Percentiles rank a stretch among this genome's conserved stretches.
phyloP scores from a whole-genome alignment of 2,888 invertebrate genomes.

The Vesta saturnalis region DNA sequence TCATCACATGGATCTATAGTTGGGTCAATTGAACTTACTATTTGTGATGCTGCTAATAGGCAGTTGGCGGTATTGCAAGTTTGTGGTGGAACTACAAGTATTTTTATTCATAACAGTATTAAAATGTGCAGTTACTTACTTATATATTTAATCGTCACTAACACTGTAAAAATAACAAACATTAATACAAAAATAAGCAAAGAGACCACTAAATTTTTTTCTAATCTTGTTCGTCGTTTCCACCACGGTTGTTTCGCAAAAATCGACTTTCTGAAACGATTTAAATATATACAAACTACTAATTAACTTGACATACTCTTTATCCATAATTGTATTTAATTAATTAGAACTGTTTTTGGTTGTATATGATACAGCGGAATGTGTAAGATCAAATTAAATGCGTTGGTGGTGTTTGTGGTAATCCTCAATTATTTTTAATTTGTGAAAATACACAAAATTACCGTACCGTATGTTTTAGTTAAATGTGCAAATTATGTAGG shows the following conservation, averaged over 20 bases:
- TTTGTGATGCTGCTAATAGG: conserved; percentile 65
- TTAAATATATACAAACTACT: neutral
- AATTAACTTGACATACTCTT: neutral
- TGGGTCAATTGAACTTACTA: conserved; percentile 74
- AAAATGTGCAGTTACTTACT: conserved; percentile 4
- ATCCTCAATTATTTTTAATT: conserved; percentile 22
- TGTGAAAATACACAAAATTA: conserved; percentile 10
- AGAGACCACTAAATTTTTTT: conserved; percentile 14
- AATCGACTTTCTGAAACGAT: neutral
- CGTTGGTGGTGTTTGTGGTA: neutral
- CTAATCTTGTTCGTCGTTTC: conserved; percentile 14
- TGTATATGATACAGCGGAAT: neutral
- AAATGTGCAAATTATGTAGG: conserved; percentile 14
- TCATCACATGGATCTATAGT: conserved; percentile 78
- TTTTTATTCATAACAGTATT: neutral
- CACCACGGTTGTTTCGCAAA: conserved; percentile 6
- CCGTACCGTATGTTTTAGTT: neutral
- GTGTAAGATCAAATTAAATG: neutral
- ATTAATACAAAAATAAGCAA: neutral
- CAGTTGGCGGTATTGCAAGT: conserved; percentile 20
- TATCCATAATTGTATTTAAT: neutral
- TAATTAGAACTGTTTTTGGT: neutral
- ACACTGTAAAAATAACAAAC: conserved; percentile 1
- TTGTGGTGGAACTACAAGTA: conserved; percentile 13
- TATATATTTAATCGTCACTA: conserved; percentile 10